Conservation (phyloP, 64 coral and sea anemone genomes). For the Montipora capricornis region DNA sequence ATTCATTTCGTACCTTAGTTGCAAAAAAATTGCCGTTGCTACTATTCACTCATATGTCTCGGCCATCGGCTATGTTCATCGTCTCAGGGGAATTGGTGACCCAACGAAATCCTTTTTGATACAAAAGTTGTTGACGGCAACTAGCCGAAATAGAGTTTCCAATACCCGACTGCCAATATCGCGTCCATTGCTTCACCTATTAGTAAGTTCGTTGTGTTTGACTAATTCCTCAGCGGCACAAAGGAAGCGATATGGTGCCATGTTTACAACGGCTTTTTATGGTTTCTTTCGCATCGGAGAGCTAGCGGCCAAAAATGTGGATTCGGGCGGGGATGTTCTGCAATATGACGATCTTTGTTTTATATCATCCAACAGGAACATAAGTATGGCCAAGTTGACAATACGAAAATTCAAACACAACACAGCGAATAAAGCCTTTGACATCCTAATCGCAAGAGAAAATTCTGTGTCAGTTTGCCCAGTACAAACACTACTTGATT, state of each 20-base stretch:
- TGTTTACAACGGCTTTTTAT: conserved; percentile 14
- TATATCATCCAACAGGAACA: background rate
- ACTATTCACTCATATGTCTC: conserved; percentile 41
- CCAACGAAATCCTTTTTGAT: conserved; percentile 30
- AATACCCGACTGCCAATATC: too few relatives aligned
- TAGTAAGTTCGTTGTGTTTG: too few relatives aligned
- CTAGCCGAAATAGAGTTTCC: too few relatives aligned
- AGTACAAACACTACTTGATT: conserved; percentile 18
- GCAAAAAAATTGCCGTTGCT: background rate
- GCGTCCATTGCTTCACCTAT: too few relatives aligned
- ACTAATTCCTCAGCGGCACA: background rate
- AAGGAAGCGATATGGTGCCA: background rate
- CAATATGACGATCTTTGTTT: conserved; percentile 15
- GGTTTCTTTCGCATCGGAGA: background rate
- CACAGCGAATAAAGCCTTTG: background rate
- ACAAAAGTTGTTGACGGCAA: conserved; percentile 2
- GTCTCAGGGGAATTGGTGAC: background rate
- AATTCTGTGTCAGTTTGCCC: conserved; percentile 31
- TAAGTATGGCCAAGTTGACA: conserved; percentile 33
- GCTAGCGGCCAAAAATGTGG: conserved; percentile 20
- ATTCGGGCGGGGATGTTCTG: background rate
- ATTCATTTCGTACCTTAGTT: conserved; percentile 25
- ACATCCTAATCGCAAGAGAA: conserved; percentile 16
- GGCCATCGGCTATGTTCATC: conserved; percentile 45
- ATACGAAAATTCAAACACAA: conserved; percentile 40